Percentiles rank a stretch among this genome's conserved stretches.
phyloP scores from a whole-genome alignment of 2,888 invertebrate genomes.

The Lysandra bellargus region DNA sequence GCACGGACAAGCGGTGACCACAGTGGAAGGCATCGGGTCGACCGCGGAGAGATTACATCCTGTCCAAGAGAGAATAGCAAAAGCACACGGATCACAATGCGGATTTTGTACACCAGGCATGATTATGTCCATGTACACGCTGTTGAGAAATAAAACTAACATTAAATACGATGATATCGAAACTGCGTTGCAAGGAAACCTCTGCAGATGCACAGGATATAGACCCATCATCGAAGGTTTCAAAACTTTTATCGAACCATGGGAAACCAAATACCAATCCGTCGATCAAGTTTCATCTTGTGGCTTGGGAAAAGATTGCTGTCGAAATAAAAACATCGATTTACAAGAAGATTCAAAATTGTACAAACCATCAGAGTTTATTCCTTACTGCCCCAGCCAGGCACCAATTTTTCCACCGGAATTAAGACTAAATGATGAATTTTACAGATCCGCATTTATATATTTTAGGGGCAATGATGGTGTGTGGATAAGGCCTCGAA shows the following conservation, averaged over 20 bases:
- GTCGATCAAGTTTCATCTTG: constrained; percentile 58
- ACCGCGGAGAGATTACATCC: constrained; percentile 89
- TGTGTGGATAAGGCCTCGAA: constrained; percentile 88
- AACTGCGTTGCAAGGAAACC: constrained; percentile 88
- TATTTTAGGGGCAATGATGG: constrained; percentile 82
- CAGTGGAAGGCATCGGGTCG: constrained; percentile 95
- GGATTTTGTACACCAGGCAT: constrained; percentile 98
- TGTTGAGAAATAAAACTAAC: constrained; percentile 86
- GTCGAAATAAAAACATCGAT: constrained; percentile 61
- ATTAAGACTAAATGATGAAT: constrained; percentile 82
- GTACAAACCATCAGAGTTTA: constrained; percentile 80
- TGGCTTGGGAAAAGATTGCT: constrained; percentile 85
- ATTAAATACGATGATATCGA: constrained; percentile 89
- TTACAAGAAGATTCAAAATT: constrained; percentile 53
- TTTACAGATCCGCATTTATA: constrained; percentile 76
- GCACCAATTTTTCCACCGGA: constrained; percentile 97
- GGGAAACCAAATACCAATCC: constrained; percentile 73
- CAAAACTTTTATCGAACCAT: constrained; percentile 89
- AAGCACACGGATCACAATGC: constrained; percentile 96
- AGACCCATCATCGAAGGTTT: constrained; percentile 95
- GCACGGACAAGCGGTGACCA: constrained; percentile 94
- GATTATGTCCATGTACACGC: constrained; percentile 97
- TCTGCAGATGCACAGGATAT: constrained; percentile 97
- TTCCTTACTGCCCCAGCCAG: constrained; percentile 88
- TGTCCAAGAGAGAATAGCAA: constrained; percentile 92